phyloP scores from a whole-genome alignment of 2,888 invertebrate genomes.

The Lysandra coridon region DNA sequence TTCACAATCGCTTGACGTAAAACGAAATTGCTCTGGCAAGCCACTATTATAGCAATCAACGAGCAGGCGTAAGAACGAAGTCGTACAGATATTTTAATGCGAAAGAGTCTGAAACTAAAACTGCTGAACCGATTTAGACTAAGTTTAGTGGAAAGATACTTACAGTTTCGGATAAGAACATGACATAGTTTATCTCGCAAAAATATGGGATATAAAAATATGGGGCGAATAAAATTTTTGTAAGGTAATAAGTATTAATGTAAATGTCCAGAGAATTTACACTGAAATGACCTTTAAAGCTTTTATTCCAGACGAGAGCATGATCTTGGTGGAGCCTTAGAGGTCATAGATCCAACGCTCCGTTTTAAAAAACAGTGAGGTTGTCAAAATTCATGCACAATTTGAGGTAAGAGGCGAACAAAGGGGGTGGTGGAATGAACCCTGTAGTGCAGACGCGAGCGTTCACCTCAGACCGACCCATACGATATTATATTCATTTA shows the following conservation, averaged over 20 bases:
- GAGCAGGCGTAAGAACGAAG: background rate
- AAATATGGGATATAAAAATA: background rate
- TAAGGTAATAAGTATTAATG: too few relatives aligned
- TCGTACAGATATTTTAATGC: background rate
- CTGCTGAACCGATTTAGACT: background rate
- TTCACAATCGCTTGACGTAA: background rate
- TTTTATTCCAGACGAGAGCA: background rate
- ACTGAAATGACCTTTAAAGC: background rate
- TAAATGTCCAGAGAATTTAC: background rate
- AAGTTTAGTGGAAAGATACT: background rate
- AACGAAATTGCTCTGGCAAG: background rate
- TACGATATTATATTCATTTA: conserved; percentile 24
- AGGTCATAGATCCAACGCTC: conserved; percentile 1
- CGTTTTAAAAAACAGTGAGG: conserved; percentile 5
- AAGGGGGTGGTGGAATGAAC: conserved; percentile 32
- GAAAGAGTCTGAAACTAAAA: background rate
- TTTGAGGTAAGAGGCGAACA: conserved; percentile 29
- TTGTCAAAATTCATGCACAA: conserved; percentile 28
- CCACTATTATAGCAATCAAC: background rate
- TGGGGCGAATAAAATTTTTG: too few relatives aligned
- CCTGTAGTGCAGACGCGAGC: conserved; percentile 32
- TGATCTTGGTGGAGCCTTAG: background rate
- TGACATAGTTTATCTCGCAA: background rate
- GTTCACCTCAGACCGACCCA: conserved; percentile 30
- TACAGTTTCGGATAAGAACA: background rate